Evolutionary conservation across 1,140 invertebrate genomes (phyloP).

Genomic region (Psix sp.): DNA sequence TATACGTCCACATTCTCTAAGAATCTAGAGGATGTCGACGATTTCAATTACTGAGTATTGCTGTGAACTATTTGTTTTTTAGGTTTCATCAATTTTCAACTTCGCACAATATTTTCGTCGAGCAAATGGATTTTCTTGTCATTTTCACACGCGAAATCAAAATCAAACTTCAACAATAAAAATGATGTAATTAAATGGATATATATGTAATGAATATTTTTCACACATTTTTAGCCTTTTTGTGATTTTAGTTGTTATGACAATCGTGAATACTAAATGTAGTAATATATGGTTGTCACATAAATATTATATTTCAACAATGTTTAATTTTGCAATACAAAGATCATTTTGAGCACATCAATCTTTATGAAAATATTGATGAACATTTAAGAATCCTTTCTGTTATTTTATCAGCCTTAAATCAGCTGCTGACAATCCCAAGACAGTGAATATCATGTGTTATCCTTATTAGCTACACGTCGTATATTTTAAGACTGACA

Average conservation of each 20-base stretch:
- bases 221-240: too few species aligned
- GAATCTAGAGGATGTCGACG: not conserved
- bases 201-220: too few species aligned
- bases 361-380: slow-evolving; percentile 14
- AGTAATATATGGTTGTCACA: not conserved
- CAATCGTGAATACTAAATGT: not conserved
- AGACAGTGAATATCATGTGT: too few species aligned
- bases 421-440: too few species aligned
- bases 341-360: not conserved
- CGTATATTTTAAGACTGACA: slow-evolving; percentile 1
- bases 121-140: not conserved
- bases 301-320: slow-evolving; percentile 15
- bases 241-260: too few species aligned
- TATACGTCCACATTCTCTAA: not conserved
- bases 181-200: too few species aligned
- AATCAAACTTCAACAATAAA: not conserved
- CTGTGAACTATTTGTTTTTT: too few species aligned
- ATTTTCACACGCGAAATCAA: not conserved
- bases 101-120: not conserved
- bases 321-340: slow-evolving; percentile 11
- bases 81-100: too few species aligned
- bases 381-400: slow-evolving; percentile 7
- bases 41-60: not conserved
- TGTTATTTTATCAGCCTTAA: too few species aligned
- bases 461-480: too few species aligned